Evolutionary conservation across 2,888 invertebrate species (phyloP), one percentile per base, ranked within the genome.

Genomic region (Phaedon cochleariae): DNA sequence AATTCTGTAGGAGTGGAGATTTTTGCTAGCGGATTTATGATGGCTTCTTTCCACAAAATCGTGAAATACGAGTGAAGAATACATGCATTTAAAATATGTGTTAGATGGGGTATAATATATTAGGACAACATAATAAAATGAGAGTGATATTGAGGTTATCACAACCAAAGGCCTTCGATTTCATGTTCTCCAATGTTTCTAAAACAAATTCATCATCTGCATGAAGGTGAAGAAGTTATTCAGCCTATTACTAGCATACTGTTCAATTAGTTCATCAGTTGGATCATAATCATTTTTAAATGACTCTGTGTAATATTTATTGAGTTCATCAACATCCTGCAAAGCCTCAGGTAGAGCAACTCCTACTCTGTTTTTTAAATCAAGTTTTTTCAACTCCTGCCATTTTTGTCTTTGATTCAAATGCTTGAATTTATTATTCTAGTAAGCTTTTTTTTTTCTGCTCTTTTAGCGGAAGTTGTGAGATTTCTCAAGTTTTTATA

Each of bases 91-190:
- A 54, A 18, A 20, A 34, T 15, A 31, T 54, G 54, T 2, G 54
- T 54, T 7, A 54, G 15, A 29, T 2, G 31, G 18, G 10, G 7
- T 1, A 54, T 54, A 10, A 34, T 29, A 9, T 31, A 29, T 12
- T n/a, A n/a, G 54, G 54, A 54, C 29, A 54, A n/a, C 31, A 54
- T n/a, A 34, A 20, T 6, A 54, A 15, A 9, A 54, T 29, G 17
- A 54, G 15, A 15, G 12, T 31, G 5, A 54, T 31, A 15, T 54
- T 54, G 10, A 29, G 31, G 6, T 34, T 34, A 54, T 54, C 54
- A 2, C 15, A 29, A 31, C 29, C 54, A 34, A 34, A 34, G 29
- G 54, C 3, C 17, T 29, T 29, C 4, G 54, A 34, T 54, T 54
- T n/a, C n/a, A n/a, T n/a, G n/a, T n/a, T n/a, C n/a, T n/a, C n/a